Conservation (phyloP, 1,140 invertebrate genomes). For the Drosophila nannoptera region DNA sequence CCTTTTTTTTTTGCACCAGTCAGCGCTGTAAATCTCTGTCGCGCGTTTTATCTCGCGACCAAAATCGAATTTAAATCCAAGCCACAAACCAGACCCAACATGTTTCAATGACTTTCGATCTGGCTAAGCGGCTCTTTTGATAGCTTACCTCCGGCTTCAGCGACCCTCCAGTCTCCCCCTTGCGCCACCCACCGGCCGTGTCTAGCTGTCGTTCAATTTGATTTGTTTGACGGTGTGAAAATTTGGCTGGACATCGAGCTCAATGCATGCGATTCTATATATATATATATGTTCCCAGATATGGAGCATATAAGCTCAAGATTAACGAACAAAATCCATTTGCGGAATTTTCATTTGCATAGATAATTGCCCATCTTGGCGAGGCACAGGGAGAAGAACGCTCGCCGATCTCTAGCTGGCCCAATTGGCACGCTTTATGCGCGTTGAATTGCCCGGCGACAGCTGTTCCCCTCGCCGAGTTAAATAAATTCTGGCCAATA, state of each 20-base stretch:
- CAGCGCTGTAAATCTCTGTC: conserved; percentile 47
- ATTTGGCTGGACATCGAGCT: conserved; percentile 32
- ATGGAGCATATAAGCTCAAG: neutral
- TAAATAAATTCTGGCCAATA: conserved; percentile 10
- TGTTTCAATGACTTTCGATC: conserved; percentile 52
- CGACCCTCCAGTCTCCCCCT: neutral
- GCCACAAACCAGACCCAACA: conserved; percentile 58
- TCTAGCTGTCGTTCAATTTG: conserved; percentile 34
- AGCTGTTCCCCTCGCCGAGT: conserved; percentile 28
- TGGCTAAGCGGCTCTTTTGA: conserved; percentile 60
- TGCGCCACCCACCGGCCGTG: neutral
- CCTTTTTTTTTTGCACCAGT: conserved; percentile 17
- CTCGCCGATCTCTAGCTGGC: too few relatives aligned
- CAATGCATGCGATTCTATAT: conserved; percentile 27
- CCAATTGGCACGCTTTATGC: too few relatives aligned
- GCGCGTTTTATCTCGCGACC: conserved; percentile 63
- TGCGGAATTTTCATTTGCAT: too few relatives aligned
- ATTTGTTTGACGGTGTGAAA: conserved; percentile 53
- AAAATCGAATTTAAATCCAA: conserved; percentile 75
- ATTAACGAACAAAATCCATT: too few relatives aligned
- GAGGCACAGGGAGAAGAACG: too few relatives aligned
- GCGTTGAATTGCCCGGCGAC: neutral
- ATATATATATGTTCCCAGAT: conserved; percentile 10
- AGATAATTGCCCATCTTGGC: too few relatives aligned
- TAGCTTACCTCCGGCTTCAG: conserved; percentile 33